phyloP scores from a whole-genome alignment of 2,888 invertebrate genomes.

The Drosophila testacea region DNA sequence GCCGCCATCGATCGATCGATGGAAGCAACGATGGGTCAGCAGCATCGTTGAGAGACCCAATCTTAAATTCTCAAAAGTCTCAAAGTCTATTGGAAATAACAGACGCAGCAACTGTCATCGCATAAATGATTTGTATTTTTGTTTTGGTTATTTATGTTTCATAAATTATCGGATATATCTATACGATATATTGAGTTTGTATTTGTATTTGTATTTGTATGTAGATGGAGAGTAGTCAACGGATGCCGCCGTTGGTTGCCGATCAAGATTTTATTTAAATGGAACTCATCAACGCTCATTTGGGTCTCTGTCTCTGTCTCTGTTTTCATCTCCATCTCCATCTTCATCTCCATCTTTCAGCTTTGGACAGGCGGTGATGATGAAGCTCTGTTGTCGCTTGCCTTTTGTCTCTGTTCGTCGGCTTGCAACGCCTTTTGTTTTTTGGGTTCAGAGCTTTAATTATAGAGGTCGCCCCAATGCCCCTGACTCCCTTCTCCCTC shows the following conservation, averaged over 20 bases:
- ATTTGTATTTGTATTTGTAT: conserved; percentile 39
- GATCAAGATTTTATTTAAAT: conserved; percentile 81
- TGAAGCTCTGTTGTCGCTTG: conserved; percentile 62
- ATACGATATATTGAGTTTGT: conserved; percentile 44
- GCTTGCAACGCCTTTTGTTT: conserved; percentile 54
- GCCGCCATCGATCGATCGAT: conserved; percentile 42
- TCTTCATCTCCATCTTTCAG: conserved; percentile 11
- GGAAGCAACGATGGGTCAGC: conserved; percentile 9
- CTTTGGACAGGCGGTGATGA: conserved; percentile 58
- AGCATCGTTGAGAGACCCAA: conserved; percentile 6
- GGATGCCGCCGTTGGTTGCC: conserved; percentile 62
- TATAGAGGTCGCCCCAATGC: conserved; percentile 69
- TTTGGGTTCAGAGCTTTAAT: conserved; percentile 69
- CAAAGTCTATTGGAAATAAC: conserved; percentile 49
- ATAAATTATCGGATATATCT: conserved; percentile 84
- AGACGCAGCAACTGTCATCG: conserved; percentile 82
- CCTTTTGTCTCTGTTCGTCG: conserved; percentile 54
- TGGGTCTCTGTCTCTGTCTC: conserved; percentile 54
- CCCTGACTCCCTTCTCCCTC: conserved; percentile 1
- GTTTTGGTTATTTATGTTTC: conserved; percentile 84
- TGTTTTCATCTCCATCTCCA: conserved; percentile 12
- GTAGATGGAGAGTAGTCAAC: conserved; percentile 34
- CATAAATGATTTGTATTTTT: conserved; percentile 84
- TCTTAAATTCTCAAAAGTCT: background rate
- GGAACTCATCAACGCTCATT: conserved; percentile 81